Conservation (phyloP, 1,140 invertebrate species). For the Mycetomoellerius zeteki region DNA sequence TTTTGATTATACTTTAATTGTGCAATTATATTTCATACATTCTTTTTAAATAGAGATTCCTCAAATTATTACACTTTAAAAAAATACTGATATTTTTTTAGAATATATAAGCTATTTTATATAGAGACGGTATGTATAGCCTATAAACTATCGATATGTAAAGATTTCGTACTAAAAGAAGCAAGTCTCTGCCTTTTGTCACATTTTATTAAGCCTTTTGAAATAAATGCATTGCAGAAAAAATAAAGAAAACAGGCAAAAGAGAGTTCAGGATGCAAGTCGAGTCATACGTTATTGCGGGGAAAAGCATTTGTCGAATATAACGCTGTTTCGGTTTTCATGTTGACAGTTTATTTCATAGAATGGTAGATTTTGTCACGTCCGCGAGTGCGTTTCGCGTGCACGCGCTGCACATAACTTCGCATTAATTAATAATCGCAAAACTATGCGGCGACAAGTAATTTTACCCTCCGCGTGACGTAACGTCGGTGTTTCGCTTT, state of each 20-base stretch:
- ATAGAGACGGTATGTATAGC: background rate
- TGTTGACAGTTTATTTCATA: constrained; percentile 72
- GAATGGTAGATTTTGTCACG: constrained; percentile 19
- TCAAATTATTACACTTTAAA: background rate
- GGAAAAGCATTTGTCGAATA: constrained; percentile 43
- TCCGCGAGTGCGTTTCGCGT: background rate
- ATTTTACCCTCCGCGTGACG: background rate
- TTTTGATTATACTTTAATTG: background rate
- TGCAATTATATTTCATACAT: background rate
- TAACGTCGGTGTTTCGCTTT: background rate
- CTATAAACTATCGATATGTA: constrained; percentile 1
- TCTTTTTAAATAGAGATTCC: background rate
- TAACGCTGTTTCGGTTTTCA: constrained; percentile 31
- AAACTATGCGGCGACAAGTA: constrained; percentile 67
- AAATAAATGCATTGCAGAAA: background rate
- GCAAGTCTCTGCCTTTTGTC: constrained; percentile 42
- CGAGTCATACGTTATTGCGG: constrained; percentile 56
- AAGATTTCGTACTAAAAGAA: constrained; percentile 29
- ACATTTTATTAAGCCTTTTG: constrained; percentile 53
- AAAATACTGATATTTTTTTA: too few species aligned
- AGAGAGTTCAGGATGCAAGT: constrained; percentile 52
- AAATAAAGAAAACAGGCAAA: constrained; percentile 28
- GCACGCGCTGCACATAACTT: constrained; percentile 62
- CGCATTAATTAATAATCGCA: constrained; percentile 76
- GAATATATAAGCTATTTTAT: background rate